These are phyloP conservation scores for Tethya wilhelma DNA, from an alignment of 37 sponge, comb jelly and placozoan species.

Conservation along the genomic window DNA sequence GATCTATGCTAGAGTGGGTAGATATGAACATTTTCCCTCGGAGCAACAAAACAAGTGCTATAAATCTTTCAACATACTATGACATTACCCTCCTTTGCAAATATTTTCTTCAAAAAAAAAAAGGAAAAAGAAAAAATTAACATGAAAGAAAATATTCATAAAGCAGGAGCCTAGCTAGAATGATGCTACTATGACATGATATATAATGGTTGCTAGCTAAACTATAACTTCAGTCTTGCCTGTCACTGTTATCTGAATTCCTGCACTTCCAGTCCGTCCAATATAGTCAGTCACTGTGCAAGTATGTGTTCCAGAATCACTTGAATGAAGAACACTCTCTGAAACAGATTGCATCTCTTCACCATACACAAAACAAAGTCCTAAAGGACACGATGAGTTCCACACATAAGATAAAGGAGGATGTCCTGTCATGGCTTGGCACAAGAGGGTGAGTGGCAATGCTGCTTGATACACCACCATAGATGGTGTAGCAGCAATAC, in stretches of 20 bases:
- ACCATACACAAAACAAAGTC: constrained; percentile 5
- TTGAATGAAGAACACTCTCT: constrained; percentile 1
- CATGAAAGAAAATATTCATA: neutral
- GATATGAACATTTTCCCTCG: too few relatives aligned
- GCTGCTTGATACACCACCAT: constrained; percentile 10
- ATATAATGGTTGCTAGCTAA: too few relatives aligned
- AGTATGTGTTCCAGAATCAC: constrained; percentile 20
- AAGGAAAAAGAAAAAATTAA: too few relatives aligned
- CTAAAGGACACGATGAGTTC: constrained; percentile 13
- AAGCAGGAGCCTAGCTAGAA: too few relatives aligned
- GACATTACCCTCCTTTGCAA: too few relatives aligned
- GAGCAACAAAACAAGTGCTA: too few relatives aligned
- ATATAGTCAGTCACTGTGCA: constrained; percentile 15
- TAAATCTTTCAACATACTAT: too few relatives aligned
- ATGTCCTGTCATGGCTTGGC: constrained; percentile 5
- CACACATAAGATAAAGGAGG: constrained; percentile 8
- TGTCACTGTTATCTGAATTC: neutral
- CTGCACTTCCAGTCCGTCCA: constrained; percentile 16
- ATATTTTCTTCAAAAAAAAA: too few relatives aligned
- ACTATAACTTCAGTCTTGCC: neutral
- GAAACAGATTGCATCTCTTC: neutral
- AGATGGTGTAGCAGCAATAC: neutral
- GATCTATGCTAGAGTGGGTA: too few relatives aligned
- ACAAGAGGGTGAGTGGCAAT: neutral
- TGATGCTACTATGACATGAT: too few relatives aligned